Evolutionary conservation across 2,797 vertebrate species (phyloP), one percentile per base, ranked within the genome.

Genomic region (Microctenopoma stevenorrisi): DNA sequence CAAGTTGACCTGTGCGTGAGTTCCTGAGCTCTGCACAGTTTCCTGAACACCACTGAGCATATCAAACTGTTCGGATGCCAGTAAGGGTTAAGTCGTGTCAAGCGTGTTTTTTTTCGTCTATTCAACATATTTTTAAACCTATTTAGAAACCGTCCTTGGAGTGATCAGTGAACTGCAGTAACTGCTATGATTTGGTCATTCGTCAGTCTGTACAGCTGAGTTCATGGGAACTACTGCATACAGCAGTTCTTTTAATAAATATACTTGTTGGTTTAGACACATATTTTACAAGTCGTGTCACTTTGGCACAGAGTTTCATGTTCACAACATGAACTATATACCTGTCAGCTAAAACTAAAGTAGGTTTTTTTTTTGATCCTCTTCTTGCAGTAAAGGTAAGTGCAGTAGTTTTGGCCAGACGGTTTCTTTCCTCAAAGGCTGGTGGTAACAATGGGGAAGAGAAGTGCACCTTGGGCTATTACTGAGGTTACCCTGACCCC

Each of bases 251-350:
- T 54, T 51, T 22, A 22, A 54, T n/a, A 84, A 52, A 53, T 68
- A 48, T 54, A 57, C 37, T 58, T 55, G 11, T 69, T 67, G 58
- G 44, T 77, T 77, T 55, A 58, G 65, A 79, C 56, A 50, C 38
- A 61, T 69, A 37, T 81, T 74, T 73, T 43, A 78, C 61, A 72
- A 30, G 61, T 58, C 54, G 60, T 72, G 61, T 86, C 75, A 83
- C 86, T 91, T 92, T 92, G 89, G 91, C 91, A 92, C 88, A 85
- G 66, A 81, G 79, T 67, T 64, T 81, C 76, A 85, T 82, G 83
- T 75, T 81, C 71, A 80, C 59, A 84, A 81, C 77, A 84, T 85
- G 63, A 88, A 83, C 72, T 50, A 42, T 42, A 81, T 65, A 86
- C 79, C 76, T 69, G 52, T 51, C 49, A 14, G 56, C 51, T 82